These are phyloP conservation scores for Pristionchus arcanus DNA, from an alignment of 2,888 invertebrate genomes.

Conservation along the genomic window DNA sequence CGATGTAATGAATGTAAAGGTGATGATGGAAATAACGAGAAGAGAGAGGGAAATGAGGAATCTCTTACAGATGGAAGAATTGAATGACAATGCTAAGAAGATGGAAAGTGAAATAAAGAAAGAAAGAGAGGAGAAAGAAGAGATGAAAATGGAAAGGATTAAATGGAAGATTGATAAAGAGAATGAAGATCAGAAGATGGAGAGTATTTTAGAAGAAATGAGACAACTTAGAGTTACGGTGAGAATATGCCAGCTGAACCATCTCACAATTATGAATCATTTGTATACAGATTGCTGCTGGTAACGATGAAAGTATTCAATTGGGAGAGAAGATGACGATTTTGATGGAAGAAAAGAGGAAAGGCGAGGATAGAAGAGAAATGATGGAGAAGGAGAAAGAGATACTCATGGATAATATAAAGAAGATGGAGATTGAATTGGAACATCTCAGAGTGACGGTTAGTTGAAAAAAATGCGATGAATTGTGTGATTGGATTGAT, in stretches of 20 bases:
- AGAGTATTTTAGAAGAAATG: background rate
- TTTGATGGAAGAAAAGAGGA: constrained; percentile 12
- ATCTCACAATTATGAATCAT: background rate
- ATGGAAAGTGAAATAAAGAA: background rate
- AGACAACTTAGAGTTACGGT: background rate
- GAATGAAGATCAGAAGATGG: background rate
- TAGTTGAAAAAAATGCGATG: background rate
- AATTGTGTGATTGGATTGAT: background rate
- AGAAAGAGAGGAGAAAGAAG: background rate
- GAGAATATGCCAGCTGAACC: background rate
- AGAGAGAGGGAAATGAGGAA: background rate
- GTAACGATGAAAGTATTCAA: background rate
- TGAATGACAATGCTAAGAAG: background rate
- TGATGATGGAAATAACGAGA: background rate
- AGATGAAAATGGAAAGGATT: background rate
- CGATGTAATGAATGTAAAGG: background rate
- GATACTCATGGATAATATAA: background rate
- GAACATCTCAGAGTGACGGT: constrained; percentile 6
- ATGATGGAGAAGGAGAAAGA: background rate
- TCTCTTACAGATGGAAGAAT: constrained; percentile 27
- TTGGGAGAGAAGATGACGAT: background rate
- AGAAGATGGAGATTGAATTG: background rate
- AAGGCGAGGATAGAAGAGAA: background rate
- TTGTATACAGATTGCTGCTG: background rate
- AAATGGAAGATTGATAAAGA: constrained; percentile 1